These are phyloP conservation scores for Tortricodes alternella DNA, from an alignment of 2,888 invertebrate genomes.

Conservation along the genomic window DNA sequence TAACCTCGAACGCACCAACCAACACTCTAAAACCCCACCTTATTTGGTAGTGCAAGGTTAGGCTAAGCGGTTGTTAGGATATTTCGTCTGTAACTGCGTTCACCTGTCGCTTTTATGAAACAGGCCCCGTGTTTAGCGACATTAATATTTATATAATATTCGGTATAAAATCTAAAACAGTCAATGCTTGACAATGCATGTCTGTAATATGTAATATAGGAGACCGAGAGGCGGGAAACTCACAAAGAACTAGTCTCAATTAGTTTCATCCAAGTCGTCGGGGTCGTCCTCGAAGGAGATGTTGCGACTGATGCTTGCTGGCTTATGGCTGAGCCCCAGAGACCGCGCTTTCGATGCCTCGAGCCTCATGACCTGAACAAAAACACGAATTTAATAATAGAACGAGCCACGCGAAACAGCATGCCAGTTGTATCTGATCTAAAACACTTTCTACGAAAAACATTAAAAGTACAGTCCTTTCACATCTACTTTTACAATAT, in stretches of 20 bases:
- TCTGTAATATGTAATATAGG: not conserved
- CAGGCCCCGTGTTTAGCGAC: too few relatives aligned
- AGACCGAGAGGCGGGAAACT: not conserved
- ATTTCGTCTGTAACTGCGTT: too few relatives aligned
- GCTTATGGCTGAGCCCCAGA: conserved; percentile 61
- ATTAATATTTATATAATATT: not conserved
- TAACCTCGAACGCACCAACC: too few relatives aligned
- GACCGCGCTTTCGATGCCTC: conserved; percentile 85
- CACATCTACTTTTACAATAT: not conserved
- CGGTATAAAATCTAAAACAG: not conserved
- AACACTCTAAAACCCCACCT: too few relatives aligned
- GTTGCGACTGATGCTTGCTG: conserved; percentile 57
- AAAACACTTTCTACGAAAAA: not conserved
- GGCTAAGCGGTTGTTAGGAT: too few relatives aligned
- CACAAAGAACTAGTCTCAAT: conserved; percentile 51
- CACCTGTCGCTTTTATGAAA: too few relatives aligned
- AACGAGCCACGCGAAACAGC: not conserved
- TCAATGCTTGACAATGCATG: not conserved
- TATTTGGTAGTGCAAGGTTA: too few relatives aligned
- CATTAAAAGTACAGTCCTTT: not conserved
- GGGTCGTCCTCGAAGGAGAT: conserved; percentile 69
- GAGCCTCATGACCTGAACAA: conserved; percentile 87
- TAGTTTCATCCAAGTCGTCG: conserved; percentile 64
- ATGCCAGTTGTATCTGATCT: not conserved
- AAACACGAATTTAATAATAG: conserved; percentile 3